Base-by-base conservation (phyloP, 2,113 vertebrate genomes). In the Sphaerodactylus townsendi region DNA sequence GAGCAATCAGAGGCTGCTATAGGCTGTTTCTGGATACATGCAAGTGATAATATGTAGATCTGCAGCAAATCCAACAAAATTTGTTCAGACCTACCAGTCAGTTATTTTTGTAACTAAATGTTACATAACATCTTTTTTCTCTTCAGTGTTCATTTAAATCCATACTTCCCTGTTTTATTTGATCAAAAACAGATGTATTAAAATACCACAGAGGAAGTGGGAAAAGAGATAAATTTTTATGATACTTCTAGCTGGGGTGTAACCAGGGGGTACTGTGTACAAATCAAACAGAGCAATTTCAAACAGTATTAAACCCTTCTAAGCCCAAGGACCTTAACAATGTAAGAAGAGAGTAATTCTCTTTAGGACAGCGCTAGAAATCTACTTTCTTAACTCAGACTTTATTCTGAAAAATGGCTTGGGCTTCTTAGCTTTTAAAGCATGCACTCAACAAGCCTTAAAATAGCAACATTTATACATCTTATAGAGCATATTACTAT, bases 101-200 rank as follows among this genome's bases (percentile, higher is more conserved):
- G 48, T 48, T 81, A 25, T 71, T 81, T 79, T 81, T 46, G 41
- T 30, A 56, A 72, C 19, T 41, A 71, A 37, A 30, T 25, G 9
- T 33, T 10, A 41, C 50, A 77, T 69, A 59, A 71, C 14, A 70
- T 56, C 10, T 64, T 39, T 44, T 21, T 71, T 73, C 35, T 39
- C 72, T 76, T 33, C 70, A 59, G 70, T 64, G 14, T 59, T 72
- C 30, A 50, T 64, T 8, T 78, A 33, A 9, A 4, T 64, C 66
- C 46, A 19, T 41, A 35, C 23, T 46, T 77, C 50, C 65, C 39
- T 17, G n/a, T 71, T 46, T 71, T 70, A 33, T 39, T 44, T 72
- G 69, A 82, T 82, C 69, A 82, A 39, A 73, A 82, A 82, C 80
- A 82, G 80, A 73, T 82, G 80, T 62, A 72, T 73, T 28, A 23